phyloP scores from a whole-genome alignment of 1,140 invertebrate genomes.

The Eufriesea mexicana region DNA sequence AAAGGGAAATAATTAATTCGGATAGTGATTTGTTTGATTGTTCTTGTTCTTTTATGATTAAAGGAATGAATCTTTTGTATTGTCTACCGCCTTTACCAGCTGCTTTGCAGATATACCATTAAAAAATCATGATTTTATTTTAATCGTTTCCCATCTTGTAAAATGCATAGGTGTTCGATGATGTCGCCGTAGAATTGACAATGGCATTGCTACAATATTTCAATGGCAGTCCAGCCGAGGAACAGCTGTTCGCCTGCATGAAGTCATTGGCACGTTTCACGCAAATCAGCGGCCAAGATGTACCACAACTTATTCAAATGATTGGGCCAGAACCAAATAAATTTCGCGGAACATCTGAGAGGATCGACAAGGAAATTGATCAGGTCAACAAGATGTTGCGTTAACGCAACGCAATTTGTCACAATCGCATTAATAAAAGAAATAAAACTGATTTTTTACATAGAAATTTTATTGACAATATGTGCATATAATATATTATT shows the following conservation, averaged over 20 bases:
- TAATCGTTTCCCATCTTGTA: background rate
- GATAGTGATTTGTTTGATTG: background rate
- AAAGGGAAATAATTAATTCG: background rate
- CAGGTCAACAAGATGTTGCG: slow-evolving; percentile 86
- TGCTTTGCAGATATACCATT: background rate
- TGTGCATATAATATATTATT: slow-evolving; percentile 46
- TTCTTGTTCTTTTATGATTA: background rate
- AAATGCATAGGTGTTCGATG: slow-evolving; percentile 91
- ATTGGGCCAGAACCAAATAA: slow-evolving; percentile 93
- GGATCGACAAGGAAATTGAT: slow-evolving; percentile 91
- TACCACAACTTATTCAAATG: slow-evolving; percentile 94
- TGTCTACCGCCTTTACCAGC: background rate
- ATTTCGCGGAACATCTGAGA: slow-evolving; percentile 90
- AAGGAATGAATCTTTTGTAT: background rate
- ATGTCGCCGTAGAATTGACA: slow-evolving; percentile 94
- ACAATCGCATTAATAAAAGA: background rate
- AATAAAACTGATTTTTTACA: slow-evolving; percentile 56
- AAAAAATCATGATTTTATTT: background rate
- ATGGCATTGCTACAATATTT: slow-evolving; percentile 96
- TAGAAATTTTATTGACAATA: slow-evolving; percentile 53
- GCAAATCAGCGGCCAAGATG: slow-evolving; percentile 90
- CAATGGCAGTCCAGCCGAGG: slow-evolving; percentile 89
- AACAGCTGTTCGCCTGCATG: slow-evolving; percentile 90
- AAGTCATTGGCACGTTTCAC: slow-evolving; percentile 91
- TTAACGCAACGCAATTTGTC: slow-evolving; percentile 57